Percentiles rank a stretch among this genome's conserved stretches.
Evolutionary conservation across 2,888 invertebrate species (phyloP).

Genomic region (Sphecodes monilicornis): DNA sequence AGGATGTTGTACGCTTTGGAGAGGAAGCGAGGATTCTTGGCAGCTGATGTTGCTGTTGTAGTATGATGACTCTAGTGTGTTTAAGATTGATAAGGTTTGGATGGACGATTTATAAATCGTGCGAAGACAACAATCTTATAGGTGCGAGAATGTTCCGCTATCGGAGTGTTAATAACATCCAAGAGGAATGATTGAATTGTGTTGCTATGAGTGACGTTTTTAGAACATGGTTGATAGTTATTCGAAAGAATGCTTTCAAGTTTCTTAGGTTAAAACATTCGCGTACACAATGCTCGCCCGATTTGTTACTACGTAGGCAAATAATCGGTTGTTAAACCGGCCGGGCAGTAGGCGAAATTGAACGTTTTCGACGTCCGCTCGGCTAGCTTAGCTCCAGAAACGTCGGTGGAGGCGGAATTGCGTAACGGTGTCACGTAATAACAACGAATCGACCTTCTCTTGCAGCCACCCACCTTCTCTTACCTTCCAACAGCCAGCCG

Average conservation of each 20-base stretch:
- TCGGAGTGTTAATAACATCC: too few species aligned
- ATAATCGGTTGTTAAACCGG: background rate
- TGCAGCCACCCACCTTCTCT: constrained; percentile 74
- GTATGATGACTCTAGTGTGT: too few species aligned
- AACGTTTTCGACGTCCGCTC: background rate
- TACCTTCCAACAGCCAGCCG: constrained; percentile 59
- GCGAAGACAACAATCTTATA: too few species aligned
- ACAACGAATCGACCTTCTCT: constrained; percentile 80
- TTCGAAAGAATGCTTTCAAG: background rate
- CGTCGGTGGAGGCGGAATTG: constrained; percentile 64
- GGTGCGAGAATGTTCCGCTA: too few species aligned
- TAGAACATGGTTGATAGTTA: too few species aligned
- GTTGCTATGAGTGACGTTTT: too few species aligned
- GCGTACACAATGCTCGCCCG: background rate
- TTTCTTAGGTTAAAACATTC: background rate
- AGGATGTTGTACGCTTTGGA: too few species aligned
- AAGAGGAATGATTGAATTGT: too few species aligned
- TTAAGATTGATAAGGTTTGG: too few species aligned
- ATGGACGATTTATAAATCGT: too few species aligned
- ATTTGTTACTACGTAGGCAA: background rate
- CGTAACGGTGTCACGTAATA: constrained; percentile 81
- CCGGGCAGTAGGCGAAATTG: background rate
- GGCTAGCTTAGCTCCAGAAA: constrained; percentile 42
- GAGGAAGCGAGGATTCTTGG: too few species aligned
- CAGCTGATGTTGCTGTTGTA: too few species aligned